Evolutionary conservation across 2,888 invertebrate species (phyloP).

Genomic region (Tiliacea aurago): DNA sequence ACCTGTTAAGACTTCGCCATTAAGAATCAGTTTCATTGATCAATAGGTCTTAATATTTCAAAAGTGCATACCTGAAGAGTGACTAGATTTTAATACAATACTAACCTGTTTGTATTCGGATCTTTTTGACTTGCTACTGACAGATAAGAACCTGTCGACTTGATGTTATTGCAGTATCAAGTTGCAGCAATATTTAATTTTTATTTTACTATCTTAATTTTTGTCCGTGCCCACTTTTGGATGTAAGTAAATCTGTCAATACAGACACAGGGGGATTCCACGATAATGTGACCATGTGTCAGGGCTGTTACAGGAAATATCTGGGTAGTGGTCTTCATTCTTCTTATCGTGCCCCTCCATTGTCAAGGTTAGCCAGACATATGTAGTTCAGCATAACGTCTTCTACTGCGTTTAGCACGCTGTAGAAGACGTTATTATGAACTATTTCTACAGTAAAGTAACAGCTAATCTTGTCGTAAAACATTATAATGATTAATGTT

Average conservation of each 20-base stretch:
- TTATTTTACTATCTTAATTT: not conserved
- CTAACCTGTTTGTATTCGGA: slow-evolving; percentile 48
- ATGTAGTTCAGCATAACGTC: not conserved
- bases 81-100: slow-evolving; percentile 35
- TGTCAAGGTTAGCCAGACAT: not conserved
- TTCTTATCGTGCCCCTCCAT: not conserved
- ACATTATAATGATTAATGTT: not conserved
- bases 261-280: not conserved
- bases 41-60: slow-evolving; percentile 35
- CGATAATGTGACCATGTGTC: not conserved
- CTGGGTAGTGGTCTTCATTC: not conserved
- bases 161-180: not conserved
- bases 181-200: not conserved
- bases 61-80: slow-evolving; percentile 42
- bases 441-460: not conserved
- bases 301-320: not conserved
- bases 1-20: slow-evolving; percentile 9
- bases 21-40: slow-evolving; percentile 23
- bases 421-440: not conserved
- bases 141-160: slow-evolving; percentile 26
- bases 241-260: too few species aligned
- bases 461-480: not conserved
- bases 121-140: slow-evolving; percentile 4
- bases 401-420: not conserved
- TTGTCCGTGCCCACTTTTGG: not conserved